Percentiles rank a stretch among this genome's conserved stretches.
These are phyloP conservation scores for Sitophilus oryzae DNA, from an alignment of 1,140 invertebrate genomes.

Conservation along the genomic window DNA sequence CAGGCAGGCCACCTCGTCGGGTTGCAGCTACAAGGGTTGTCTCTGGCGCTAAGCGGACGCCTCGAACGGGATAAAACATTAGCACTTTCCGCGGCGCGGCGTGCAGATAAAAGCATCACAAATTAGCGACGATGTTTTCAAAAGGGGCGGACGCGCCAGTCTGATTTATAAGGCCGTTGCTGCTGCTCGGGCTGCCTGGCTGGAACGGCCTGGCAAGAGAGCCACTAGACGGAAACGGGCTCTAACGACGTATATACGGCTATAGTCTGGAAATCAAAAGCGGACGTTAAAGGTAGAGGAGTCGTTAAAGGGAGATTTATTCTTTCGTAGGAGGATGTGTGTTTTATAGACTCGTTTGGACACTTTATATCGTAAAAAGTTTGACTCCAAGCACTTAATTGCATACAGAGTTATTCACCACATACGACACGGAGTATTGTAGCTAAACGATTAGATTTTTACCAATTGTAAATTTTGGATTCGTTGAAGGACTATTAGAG, in stretches of 20 bases:
- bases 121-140: constrained; percentile 34
- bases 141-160: constrained; percentile 21
- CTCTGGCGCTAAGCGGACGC: constrained; percentile 25
- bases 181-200: too few relatives aligned
- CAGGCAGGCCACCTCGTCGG: too few relatives aligned
- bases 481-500: too few relatives aligned
- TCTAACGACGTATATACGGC: constrained; percentile 14
- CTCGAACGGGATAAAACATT: constrained; percentile 35
- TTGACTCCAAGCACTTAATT: too few relatives aligned
- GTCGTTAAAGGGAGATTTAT: constrained; percentile 21
- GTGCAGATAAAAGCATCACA: constrained; percentile 39
- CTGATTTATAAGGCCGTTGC: constrained; percentile 22
- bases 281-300: constrained; percentile 11
- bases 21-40: constrained; percentile 33
- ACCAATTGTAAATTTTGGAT: too few relatives aligned
- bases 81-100: constrained; percentile 34
- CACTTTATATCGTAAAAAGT: too few relatives aligned
- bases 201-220: constrained; percentile 7
- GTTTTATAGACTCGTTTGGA: too few relatives aligned
- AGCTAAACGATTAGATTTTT: too few relatives aligned
- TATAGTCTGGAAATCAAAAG: constrained; percentile 18
- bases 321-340: constrained; percentile 1
- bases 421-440: too few relatives aligned
- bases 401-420: too few relatives aligned
- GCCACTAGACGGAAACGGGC: constrained; percentile 17